Conservation (phyloP, 1,140 invertebrate species). For the Brachionus koreanus region DNA sequence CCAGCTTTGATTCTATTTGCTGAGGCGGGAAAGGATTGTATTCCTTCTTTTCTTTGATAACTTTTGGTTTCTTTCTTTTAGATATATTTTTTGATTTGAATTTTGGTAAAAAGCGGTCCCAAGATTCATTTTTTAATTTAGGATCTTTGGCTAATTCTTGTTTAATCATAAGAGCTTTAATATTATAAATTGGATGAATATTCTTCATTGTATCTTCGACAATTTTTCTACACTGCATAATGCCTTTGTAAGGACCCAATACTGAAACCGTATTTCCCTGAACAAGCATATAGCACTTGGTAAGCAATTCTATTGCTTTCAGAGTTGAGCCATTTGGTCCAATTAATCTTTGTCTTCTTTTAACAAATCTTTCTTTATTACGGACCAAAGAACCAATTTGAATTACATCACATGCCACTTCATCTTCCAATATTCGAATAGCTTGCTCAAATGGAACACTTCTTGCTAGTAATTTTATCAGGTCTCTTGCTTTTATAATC, state of each 20-base stretch:
- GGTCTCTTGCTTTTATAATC: slow-evolving; percentile 90
- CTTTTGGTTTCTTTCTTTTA: slow-evolving; percentile 73
- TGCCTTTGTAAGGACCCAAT: slow-evolving; percentile 86
- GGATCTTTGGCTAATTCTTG: slow-evolving; percentile 84
- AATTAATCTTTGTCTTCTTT: slow-evolving; percentile 85
- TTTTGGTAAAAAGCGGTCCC: slow-evolving; percentile 93
- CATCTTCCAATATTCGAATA: slow-evolving; percentile 69
- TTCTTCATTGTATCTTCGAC: slow-evolving; percentile 98
- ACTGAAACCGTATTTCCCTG: slow-evolving; percentile 95
- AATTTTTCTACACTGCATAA: slow-evolving; percentile 81
- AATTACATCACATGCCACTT: slow-evolving; percentile 88
- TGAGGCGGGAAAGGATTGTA: slow-evolving; percentile 97
- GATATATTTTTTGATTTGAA: slow-evolving; percentile 86
- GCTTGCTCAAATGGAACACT: slow-evolving; percentile 94
- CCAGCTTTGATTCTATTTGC: slow-evolving; percentile 84
- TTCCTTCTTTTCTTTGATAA: slow-evolving; percentile 58
- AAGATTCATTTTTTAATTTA: slow-evolving; percentile 84
- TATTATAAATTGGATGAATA: slow-evolving; percentile 98
- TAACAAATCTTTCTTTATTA: slow-evolving; percentile 92
- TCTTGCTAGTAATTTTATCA: slow-evolving; percentile 87
- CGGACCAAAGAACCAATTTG: slow-evolving; percentile 85
- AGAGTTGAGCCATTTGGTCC: slow-evolving; percentile 95
- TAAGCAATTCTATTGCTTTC: slow-evolving; percentile 95
- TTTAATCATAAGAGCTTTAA: slow-evolving; percentile 95
- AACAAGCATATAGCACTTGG: slow-evolving; percentile 92